Conservation (phyloP, 2,888 invertebrate species). For the Tridacna gigas region DNA sequence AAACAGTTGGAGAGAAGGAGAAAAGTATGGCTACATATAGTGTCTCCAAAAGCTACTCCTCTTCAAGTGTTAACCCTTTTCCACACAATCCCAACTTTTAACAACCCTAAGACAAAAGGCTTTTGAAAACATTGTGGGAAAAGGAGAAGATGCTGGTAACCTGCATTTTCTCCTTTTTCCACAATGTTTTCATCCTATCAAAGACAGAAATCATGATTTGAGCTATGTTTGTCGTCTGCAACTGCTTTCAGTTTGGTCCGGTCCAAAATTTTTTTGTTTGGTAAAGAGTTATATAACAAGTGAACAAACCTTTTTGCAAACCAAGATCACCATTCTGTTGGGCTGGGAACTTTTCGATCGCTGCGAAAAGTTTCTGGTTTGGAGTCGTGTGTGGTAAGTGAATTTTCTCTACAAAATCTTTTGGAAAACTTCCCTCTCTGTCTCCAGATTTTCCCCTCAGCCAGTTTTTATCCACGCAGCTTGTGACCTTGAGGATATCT, state of each 20-base stretch:
- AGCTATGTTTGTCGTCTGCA: neutral
- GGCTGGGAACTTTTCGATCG: constrained; percentile 77
- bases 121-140: constrained; percentile 10
- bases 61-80: too few species aligned
- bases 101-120: too few species aligned
- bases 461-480: constrained; percentile 81
- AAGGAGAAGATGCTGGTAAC: constrained; percentile 6
- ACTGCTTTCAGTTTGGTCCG: neutral
- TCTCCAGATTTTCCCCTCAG: constrained; percentile 72
- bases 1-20: too few species aligned
- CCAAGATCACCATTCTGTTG: constrained; percentile 80
- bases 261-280: neutral
- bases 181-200: constrained; percentile 16
- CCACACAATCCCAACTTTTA: too few species aligned
- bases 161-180: neutral
- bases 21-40: too few species aligned
- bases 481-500: constrained; percentile 78
- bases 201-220: neutral
- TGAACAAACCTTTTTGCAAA: constrained; percentile 77
- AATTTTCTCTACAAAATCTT: constrained; percentile 79
- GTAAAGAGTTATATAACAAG: neutral
- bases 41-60: too few species aligned
- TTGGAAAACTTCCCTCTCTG: constrained; percentile 79
- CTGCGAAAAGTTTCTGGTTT: constrained; percentile 80
- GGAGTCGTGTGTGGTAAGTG: constrained; percentile 69